These are phyloP conservation scores for Sebastes trivittatus DNA, from an alignment of 2,797 vertebrate genomes.

Conservation along the genomic window DNA sequence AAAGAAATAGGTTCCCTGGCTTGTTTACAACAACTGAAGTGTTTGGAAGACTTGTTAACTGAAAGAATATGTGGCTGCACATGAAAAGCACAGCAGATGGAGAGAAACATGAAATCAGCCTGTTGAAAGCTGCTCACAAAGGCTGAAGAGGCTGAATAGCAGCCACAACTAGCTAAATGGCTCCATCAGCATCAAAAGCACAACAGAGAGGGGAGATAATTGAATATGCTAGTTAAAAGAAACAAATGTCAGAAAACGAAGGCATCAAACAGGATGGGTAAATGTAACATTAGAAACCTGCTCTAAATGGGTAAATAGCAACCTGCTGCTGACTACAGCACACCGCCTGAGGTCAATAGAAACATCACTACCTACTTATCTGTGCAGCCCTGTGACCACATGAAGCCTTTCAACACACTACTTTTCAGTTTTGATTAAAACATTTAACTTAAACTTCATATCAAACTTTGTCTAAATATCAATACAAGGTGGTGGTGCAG, in stretches of 20 bases:
- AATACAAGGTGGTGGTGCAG: neutral
- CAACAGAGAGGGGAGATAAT: neutral
- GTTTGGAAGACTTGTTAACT: conserved; percentile 6
- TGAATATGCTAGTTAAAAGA: neutral
- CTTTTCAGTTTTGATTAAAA: neutral
- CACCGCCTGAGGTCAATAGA: neutral
- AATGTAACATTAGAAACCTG: conserved; percentile 13
- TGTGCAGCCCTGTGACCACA: neutral
- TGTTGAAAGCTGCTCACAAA: conserved; percentile 33
- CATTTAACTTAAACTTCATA: neutral
- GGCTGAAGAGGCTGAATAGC: neutral
- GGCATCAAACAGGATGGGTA: neutral
- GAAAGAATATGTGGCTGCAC: neutral
- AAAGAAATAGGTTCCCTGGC: neutral
- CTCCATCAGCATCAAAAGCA: conserved; percentile 11
- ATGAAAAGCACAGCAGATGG: conserved; percentile 25
- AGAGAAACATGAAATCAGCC: neutral
- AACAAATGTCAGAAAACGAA: neutral
- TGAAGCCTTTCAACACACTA: neutral
- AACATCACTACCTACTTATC: neutral
- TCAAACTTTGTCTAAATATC: neutral
- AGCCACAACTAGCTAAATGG: conserved; percentile 1
- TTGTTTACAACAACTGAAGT: conserved; percentile 25
- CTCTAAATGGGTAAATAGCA: neutral
- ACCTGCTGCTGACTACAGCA: neutral